Evolutionary conservation across 2,888 invertebrate genomes (phyloP), one percentile per base, ranked within the genome.

Genomic region (Trilocha varians): DNA sequence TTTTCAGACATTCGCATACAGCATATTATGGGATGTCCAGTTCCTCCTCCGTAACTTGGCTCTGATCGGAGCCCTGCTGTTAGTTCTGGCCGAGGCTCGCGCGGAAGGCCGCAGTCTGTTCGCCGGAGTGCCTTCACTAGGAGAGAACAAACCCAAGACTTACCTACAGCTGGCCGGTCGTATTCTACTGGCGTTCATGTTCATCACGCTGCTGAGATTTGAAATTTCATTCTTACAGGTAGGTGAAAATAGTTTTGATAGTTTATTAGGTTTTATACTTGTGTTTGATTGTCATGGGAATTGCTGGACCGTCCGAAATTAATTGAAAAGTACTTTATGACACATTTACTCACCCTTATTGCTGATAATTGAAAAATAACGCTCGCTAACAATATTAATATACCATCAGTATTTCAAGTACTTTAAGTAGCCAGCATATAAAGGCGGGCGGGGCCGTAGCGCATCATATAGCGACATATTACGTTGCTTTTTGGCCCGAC

Each of bases 11-110:
- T 88, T 97, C 61, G 97, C 97, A 1, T 97, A 97, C 87, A 96
- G 97, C 74, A 99, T 99, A 82, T 86, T 99, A 44, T 99, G 99
- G 98, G 99, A 99, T 76, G 75, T 98, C 68, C 98, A 98, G 76
- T 99, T 99, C 85, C 87, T 99, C 47, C 91, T 98, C 53, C 91
- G 99, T 48, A 99, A 99, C 84, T 82, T 99, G 59, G 98, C 99
- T 9, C 90, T 99, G 41, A 96, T 98, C 58, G 99, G 99, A 45
- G 99, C 99, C n/a, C 89, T 99, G 8, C 82, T 99, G 34, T 88
- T 99, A 36, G 94, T 99, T 40, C 74, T 99, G 55, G 99, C 99
- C n/a, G 99, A 99, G 84, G 93, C 96, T 41, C 89, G 95, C 49
- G 95, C 93, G 3, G 98, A 98, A 76, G 96, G 96, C 18, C 93